Evolutionary conservation across 2,113 vertebrate species (phyloP).

Genomic region (Cyprinus carpio): DNA sequence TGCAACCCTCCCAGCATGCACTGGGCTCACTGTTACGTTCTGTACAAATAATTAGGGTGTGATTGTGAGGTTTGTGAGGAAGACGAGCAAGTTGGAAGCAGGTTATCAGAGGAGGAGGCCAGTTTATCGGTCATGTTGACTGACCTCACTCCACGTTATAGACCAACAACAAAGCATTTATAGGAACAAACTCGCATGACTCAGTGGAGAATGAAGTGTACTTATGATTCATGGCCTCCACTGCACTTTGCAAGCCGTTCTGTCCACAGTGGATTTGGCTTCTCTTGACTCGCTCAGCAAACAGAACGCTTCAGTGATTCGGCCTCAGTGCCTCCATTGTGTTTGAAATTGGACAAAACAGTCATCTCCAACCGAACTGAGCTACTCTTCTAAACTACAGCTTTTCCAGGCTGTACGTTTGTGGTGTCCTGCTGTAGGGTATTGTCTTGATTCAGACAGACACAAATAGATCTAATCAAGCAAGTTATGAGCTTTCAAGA

Average conservation of each 20-base stretch:
- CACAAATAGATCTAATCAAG: no score
- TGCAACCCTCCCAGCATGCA: constrained; percentile 26
- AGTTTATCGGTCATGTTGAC: background rate
- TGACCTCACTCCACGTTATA: background rate
- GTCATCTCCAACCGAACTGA: background rate
- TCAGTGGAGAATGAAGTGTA: background rate
- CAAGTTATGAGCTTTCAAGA: background rate
- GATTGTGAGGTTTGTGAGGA: constrained; percentile 38
- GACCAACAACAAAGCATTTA: background rate
- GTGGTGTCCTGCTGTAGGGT: background rate
- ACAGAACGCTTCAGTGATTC: constrained; percentile 46
- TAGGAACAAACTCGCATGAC: background rate
- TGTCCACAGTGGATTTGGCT: constrained; percentile 21
- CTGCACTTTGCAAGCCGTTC: background rate
- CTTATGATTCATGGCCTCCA: background rate
- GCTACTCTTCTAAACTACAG: no score
- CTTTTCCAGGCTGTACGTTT: no score
- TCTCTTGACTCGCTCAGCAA: constrained; percentile 47
- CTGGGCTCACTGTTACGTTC: constrained; percentile 48
- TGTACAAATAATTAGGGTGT: constrained; percentile 55
- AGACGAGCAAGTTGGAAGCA: background rate
- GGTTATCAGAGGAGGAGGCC: background rate
- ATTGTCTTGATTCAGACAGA: background rate
- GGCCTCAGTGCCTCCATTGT: constrained; percentile 38
- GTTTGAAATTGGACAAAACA: constrained; percentile 39